Evolutionary conservation across 1,140 invertebrate genomes (phyloP).

Genomic region (Daktulosphaira vitifoliae): DNA sequence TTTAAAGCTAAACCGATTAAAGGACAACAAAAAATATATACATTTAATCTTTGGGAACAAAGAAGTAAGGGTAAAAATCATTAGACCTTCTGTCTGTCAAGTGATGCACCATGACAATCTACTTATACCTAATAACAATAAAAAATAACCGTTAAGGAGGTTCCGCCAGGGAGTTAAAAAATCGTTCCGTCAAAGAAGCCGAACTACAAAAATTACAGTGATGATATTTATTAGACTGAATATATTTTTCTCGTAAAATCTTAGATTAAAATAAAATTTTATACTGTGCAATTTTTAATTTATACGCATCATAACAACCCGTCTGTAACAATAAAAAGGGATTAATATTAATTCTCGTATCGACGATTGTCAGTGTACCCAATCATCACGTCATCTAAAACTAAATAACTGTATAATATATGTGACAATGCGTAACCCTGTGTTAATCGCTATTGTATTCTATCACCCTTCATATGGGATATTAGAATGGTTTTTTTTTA

Average conservation of each 20-base stretch:
- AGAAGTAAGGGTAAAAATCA: conserved; percentile 23
- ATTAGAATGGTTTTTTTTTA: conserved; percentile 12
- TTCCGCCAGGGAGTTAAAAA: conserved; percentile 1
- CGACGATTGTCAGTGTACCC: too few species aligned
- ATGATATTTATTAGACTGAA: too few species aligned
- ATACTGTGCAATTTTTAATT: too few species aligned
- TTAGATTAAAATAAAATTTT: too few species aligned
- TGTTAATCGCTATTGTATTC: neutral
- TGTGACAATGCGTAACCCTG: neutral
- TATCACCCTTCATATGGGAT: neutral
- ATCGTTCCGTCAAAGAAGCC: neutral
- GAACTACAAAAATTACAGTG: too few species aligned
- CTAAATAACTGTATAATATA: conserved; percentile 4
- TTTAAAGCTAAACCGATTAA: conserved; percentile 32
- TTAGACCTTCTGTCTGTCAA: conserved; percentile 29
- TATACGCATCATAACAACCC: too few species aligned
- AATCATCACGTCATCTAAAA: conserved; percentile 1
- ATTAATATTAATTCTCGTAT: too few species aligned
- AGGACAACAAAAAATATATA: neutral
- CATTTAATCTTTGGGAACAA: conserved; percentile 20
- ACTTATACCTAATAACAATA: conserved; percentile 14
- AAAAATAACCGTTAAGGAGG: neutral
- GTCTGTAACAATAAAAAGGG: too few species aligned
- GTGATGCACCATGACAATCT: conserved; percentile 26
- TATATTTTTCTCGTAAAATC: too few species aligned